Evolutionary conservation across 2,113 vertebrate species (phyloP).

Genomic region (Prionailurus bengalensis): DNA sequence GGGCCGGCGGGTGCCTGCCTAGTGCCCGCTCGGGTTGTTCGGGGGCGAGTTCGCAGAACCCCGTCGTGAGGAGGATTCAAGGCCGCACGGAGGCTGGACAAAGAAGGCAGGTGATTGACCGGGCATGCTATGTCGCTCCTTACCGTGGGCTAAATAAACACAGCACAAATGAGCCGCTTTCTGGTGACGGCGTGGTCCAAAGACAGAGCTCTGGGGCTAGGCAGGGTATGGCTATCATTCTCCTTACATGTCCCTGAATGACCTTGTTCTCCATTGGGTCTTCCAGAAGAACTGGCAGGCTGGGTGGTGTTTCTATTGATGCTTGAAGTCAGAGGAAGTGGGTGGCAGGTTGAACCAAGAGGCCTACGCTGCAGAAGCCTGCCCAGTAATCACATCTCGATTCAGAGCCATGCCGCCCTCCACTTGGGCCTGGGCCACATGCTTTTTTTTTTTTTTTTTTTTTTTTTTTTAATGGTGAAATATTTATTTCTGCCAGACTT

Average conservation of each 20-base stretch:
- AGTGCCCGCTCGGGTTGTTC: too few relatives aligned
- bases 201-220: background rate
- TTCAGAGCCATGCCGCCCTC: background rate
- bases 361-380: background rate
- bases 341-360: background rate
- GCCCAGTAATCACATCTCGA: too few relatives aligned
- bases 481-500: background rate
- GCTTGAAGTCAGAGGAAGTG: background rate
- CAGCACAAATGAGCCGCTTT: background rate
- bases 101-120: background rate
- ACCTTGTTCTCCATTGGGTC: background rate
- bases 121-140: fast-evolving
- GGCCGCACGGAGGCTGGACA: background rate
- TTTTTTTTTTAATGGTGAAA: background rate
- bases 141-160: background rate
- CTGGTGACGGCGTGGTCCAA: background rate
- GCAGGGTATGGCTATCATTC: background rate
- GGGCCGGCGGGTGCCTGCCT: background rate
- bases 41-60: background rate
- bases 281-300: background rate
- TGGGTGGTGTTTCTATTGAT: background rate
- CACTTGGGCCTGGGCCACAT: background rate
- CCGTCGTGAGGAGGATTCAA: background rate
- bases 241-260: background rate
- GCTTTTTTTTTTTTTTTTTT: background rate